phyloP scores from a whole-genome alignment of 64 coral and sea anemone species.

The Catalaphyllia jardinei region DNA sequence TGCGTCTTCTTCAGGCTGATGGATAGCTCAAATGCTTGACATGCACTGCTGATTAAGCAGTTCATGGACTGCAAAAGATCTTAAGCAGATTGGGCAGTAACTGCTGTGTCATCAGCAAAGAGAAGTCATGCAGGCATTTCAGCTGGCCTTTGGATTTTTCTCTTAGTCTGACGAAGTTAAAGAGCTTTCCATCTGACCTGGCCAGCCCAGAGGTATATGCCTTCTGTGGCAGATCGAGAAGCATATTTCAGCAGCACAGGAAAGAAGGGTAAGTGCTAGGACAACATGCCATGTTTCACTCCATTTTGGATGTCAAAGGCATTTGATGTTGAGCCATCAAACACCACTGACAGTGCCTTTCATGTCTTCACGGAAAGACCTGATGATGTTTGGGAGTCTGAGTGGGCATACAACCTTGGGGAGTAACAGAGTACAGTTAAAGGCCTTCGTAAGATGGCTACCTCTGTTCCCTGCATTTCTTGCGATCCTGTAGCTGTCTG shows the following conservation, averaged over 20 bases:
- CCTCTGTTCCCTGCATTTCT: slow-evolving; percentile 5
- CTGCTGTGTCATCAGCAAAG: no score
- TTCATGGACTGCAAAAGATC: neutral
- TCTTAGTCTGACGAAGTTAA: slow-evolving; percentile 1
- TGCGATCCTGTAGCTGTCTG: slow-evolving; percentile 15
- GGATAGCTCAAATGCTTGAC: neutral
- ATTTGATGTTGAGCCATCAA: slow-evolving; percentile 10
- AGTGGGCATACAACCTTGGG: neutral
- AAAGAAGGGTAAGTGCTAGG: neutral
- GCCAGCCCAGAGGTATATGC: neutral
- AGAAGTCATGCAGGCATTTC: neutral
- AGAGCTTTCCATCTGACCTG: slow-evolving; percentile 8
- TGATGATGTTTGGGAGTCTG: neutral
- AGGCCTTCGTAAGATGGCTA: no score
- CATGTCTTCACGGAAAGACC: slow-evolving; percentile 31
- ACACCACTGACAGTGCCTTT: slow-evolving; percentile 15
- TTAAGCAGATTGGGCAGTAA: no score
- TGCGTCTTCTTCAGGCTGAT: slow-evolving; percentile 13
- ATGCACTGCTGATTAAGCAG: neutral
- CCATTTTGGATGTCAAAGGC: slow-evolving; percentile 12
- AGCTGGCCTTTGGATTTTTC: neutral
- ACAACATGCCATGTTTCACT: slow-evolving; percentile 9
- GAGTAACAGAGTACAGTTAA: no score
- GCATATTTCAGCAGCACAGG: neutral
- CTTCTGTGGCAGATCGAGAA: neutral